Conservation (phyloP, 2,888 invertebrate species). For the Protodeltote pygarga region DNA sequence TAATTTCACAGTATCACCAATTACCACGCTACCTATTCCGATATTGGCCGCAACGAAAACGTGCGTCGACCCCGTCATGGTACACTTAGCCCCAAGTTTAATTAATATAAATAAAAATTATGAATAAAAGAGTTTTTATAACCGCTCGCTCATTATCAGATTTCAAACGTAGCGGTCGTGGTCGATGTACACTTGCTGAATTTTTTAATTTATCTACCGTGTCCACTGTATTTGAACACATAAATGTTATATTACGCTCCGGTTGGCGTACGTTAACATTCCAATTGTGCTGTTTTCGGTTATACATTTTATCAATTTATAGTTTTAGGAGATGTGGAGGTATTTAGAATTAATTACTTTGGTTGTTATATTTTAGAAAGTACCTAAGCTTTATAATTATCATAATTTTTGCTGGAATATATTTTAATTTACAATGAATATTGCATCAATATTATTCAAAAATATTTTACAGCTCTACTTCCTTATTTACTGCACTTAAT, state of each 20-base stretch:
- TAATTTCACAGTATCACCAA: constrained; percentile 13
- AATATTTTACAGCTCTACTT: background rate
- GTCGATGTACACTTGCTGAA: constrained; percentile 56
- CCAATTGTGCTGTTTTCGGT: constrained; percentile 37
- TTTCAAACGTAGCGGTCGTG: constrained; percentile 63
- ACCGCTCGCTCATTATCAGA: constrained; percentile 67
- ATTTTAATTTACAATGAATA: background rate
- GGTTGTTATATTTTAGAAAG: background rate
- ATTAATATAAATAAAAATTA: constrained; percentile 79
- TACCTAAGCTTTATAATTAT: background rate
- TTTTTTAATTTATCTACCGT: constrained; percentile 78
- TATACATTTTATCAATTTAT: constrained; percentile 46
- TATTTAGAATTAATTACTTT: constrained; percentile 3
- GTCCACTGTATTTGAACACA: constrained; percentile 64
- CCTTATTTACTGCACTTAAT: constrained; percentile 7
- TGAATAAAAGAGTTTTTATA: constrained; percentile 71
- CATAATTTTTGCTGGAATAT: too few species aligned
- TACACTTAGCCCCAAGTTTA: constrained; percentile 78
- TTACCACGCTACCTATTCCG: constrained; percentile 23
- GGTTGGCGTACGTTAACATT: constrained; percentile 60
- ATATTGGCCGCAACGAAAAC: constrained; percentile 56
- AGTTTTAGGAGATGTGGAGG: constrained; percentile 6
- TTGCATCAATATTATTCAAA: background rate
- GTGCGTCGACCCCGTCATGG: constrained; percentile 77
- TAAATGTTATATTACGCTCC: constrained; percentile 64